These are phyloP conservation scores for Lacanobia wlatinum DNA, from an alignment of 2,888 invertebrate species.

Conservation along the genomic window DNA sequence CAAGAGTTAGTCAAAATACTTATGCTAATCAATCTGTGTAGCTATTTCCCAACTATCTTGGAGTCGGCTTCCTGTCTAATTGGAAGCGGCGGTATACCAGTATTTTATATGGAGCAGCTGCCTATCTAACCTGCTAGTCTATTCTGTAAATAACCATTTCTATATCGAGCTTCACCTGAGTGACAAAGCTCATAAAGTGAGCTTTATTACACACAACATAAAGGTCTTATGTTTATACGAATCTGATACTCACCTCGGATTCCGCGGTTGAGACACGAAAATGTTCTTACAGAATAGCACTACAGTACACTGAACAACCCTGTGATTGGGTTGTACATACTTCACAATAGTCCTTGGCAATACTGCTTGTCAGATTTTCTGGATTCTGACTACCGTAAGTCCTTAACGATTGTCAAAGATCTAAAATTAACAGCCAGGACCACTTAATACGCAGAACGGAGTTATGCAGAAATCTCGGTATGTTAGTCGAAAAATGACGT, in stretches of 20 bases:
- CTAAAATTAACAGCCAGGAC: not conserved
- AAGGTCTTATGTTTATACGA: too few relatives aligned
- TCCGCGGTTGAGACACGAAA: too few relatives aligned
- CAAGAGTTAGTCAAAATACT: not conserved
- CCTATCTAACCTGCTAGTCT: too few relatives aligned
- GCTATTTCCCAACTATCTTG: not conserved
- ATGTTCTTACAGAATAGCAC: too few relatives aligned
- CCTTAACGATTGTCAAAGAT: not conserved
- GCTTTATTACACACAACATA: too few relatives aligned
- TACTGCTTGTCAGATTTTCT: not conserved
- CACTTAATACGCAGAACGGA: too few relatives aligned
- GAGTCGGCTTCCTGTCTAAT: not conserved
- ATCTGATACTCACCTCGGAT: too few relatives aligned
- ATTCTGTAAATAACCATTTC: too few relatives aligned
- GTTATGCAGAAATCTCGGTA: not conserved
- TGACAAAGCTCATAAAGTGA: too few relatives aligned
- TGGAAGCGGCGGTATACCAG: not conserved
- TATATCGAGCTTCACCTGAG: too few relatives aligned
- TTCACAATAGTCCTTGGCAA: not conserved
- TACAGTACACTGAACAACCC: too few relatives aligned
- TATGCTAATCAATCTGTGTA: not conserved
- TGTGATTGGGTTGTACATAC: not conserved
- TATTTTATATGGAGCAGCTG: not conserved
- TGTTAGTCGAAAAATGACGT: not conserved
- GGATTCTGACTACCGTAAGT: not conserved